These are phyloP conservation scores for Augochlora pura DNA, from an alignment of 1,140 invertebrate genomes.

Conservation along the genomic window DNA sequence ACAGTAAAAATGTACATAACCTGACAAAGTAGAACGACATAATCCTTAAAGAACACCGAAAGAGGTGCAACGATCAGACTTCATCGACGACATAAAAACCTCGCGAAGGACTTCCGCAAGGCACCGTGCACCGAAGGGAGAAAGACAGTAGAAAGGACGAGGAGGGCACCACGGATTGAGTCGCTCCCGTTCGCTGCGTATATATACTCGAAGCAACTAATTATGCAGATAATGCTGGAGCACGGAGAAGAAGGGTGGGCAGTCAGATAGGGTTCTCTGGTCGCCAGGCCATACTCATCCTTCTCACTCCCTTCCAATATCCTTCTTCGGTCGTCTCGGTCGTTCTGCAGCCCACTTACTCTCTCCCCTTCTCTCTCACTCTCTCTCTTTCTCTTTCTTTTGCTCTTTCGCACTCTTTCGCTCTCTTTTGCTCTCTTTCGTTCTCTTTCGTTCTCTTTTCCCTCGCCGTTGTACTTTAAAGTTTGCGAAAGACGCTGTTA, in stretches of 20 bases:
- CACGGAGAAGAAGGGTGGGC: slow-evolving; percentile 60
- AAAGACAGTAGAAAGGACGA: not conserved
- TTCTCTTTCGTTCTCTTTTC: not conserved
- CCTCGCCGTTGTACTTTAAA: slow-evolving; percentile 31
- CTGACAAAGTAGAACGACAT: no score
- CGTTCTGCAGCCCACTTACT: not conserved
- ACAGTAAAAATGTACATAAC: no score
- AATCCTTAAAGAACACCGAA: no score
- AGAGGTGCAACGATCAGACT: no score
- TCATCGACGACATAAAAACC: not conserved
- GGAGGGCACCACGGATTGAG: slow-evolving; percentile 66
- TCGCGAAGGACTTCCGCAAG: slow-evolving; percentile 26
- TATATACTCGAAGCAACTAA: slow-evolving; percentile 70
- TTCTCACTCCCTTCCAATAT: slow-evolving; percentile 50
- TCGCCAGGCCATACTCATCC: slow-evolving; percentile 44
- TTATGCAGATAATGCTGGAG: slow-evolving; percentile 72
- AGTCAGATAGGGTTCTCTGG: slow-evolving; percentile 56
- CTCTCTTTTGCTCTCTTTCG: not conserved
- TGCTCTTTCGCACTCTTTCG: no score
- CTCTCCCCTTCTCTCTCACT: no score
- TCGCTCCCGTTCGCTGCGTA: slow-evolving; percentile 64
- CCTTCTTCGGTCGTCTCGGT: slow-evolving; percentile 43
- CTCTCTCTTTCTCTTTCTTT: no score
- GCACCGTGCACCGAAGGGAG: not conserved
- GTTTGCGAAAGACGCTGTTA: slow-evolving; percentile 14